These are phyloP conservation scores for Perognathus longimembris DNA, from an alignment of 2,113 vertebrate genomes.

Conservation along the genomic window DNA sequence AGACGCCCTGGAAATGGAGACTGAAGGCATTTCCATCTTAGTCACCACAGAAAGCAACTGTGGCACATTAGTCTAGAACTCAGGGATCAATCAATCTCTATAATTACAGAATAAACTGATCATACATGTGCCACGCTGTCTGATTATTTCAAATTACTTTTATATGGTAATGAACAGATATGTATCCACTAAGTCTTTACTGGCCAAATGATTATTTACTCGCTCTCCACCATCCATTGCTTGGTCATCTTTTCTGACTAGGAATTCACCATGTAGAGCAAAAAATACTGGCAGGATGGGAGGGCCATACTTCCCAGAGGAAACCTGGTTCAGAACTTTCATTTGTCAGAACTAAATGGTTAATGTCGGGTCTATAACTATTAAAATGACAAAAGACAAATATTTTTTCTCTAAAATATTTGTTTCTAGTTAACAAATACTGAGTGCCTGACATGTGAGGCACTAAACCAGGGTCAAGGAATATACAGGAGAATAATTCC, in stretches of 20 bases:
- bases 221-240: not conserved
- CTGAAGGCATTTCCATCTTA: constrained; percentile 49
- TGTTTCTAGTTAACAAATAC: not conserved
- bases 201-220: not conserved
- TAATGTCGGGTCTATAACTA: not conserved
- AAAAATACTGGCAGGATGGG: not conserved
- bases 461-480: not conserved
- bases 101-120: constrained; percentile 85
- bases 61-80: constrained; percentile 70
- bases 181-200: constrained; percentile 12
- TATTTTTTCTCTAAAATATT: not conserved
- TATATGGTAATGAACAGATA: constrained; percentile 28
- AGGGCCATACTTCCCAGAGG: not conserved
- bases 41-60: constrained; percentile 67
- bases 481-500: not conserved
- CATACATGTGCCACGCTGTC: constrained; percentile 55
- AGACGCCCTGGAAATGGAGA: constrained; percentile 28
- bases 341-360: not conserved
- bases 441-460: not conserved
- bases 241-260: not conserved
- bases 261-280: not conserved
- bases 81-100: constrained; percentile 77
- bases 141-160: constrained; percentile 66
- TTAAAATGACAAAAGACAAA: not conserved
- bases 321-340: not conserved